These are phyloP conservation scores for Lepidostoma basale DNA, from an alignment of 1,140 invertebrate genomes.

Conservation along the genomic window DNA sequence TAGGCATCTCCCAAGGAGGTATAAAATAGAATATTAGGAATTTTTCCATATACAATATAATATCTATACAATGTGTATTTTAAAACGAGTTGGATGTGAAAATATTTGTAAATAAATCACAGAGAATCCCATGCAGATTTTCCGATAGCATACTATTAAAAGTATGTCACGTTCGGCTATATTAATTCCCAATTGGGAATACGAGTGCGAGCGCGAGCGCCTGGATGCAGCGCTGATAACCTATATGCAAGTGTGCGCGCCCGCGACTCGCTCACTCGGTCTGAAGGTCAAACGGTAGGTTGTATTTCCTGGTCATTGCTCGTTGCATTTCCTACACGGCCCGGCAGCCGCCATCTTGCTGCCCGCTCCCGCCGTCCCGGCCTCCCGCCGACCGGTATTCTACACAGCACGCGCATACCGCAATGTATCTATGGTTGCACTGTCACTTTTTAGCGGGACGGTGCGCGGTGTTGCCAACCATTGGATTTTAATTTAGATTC, in stretches of 20 bases:
- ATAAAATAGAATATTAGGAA: no score
- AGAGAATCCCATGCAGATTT: no score
- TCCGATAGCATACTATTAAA: no score
- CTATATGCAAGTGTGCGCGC: not conserved
- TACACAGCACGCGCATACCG: not conserved
- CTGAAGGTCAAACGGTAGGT: constrained; percentile 35
- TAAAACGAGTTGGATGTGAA: no score
- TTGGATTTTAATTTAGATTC: no score
- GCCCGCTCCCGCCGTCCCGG: not conserved
- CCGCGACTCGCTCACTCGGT: constrained; percentile 28
- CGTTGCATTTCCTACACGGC: constrained; percentile 33
- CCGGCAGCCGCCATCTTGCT: not conserved
- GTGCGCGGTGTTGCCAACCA: not conserved
- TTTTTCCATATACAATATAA: no score
- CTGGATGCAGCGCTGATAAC: not conserved
- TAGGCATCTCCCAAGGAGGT: no score
- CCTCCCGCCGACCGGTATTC: no score
- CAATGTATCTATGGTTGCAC: not conserved
- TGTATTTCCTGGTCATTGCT: constrained; percentile 37
- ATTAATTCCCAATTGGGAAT: no score
- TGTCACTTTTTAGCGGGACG: not conserved
- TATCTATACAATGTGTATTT: no score
- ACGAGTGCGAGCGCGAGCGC: not conserved
- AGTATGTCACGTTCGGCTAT: no score
- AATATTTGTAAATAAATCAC: no score